A percentile compares a stretch with the other conserved stretches of the same genome.
phyloP scores from a whole-genome alignment of 2,797 vertebrate genomes.

The Danio aesculapii region DNA sequence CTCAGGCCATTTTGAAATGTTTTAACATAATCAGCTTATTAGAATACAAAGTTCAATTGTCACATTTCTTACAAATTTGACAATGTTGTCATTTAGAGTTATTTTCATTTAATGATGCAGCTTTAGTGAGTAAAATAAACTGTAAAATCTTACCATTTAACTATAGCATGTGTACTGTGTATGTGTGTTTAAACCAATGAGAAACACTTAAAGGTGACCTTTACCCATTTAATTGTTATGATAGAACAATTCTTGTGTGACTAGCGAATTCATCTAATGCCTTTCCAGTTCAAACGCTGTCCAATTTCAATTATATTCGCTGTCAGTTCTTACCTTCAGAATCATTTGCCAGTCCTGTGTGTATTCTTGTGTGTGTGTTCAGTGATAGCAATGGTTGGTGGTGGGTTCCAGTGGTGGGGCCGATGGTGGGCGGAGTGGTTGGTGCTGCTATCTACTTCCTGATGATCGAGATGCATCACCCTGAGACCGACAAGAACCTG shows the following conservation, averaged over 20 bases:
- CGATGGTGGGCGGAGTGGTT: constrained; percentile 87
- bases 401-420: constrained; percentile 95
- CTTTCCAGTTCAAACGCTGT: neutral
- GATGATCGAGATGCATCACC: constrained; percentile 91
- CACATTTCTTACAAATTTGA: too few species aligned
- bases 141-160: too few species aligned
- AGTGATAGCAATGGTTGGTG: constrained; percentile 92
- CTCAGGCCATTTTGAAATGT: too few species aligned
- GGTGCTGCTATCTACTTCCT: constrained; percentile 88
- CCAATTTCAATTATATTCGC: neutral
- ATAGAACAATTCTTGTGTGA: neutral
- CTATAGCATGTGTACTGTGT: too few species aligned
- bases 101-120: too few species aligned
- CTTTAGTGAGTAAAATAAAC: too few species aligned
- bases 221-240: neutral
- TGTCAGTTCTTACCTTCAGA: neutral
- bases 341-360: neutral
- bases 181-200: too few species aligned
- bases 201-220: neutral
- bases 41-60: neutral
- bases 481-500: constrained; percentile 68
- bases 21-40: neutral
- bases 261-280: neutral
- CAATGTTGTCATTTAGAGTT: too few species aligned
- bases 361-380: constrained; percentile 36